A percentile compares a stretch with the other conserved stretches of the same genome.
Evolutionary conservation across 2,888 invertebrate genomes (phyloP).

Genomic region (Amorpha juglandis): DNA sequence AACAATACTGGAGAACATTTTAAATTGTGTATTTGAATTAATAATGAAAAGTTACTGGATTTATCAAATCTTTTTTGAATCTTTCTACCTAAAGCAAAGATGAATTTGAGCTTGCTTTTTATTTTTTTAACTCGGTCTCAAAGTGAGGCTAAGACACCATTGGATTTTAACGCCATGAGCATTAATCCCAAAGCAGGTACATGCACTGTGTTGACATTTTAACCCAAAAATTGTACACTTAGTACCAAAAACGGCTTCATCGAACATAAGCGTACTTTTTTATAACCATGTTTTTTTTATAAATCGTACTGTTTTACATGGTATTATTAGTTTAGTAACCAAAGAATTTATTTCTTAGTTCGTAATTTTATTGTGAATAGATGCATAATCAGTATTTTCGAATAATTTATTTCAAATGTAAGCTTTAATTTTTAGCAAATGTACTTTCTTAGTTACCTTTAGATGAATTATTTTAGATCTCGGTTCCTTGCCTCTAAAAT

Average conservation of each 20-base stretch:
- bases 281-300: slow-evolving; percentile 8
- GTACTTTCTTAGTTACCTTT: slow-evolving; percentile 41
- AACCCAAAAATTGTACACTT: neutral
- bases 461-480: slow-evolving; percentile 12
- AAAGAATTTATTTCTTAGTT: slow-evolving; percentile 27
- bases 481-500: neutral
- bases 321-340: slow-evolving; percentile 27
- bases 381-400: slow-evolving; percentile 43
- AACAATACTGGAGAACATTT: neutral
- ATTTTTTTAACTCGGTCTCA: no score
- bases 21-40: neutral
- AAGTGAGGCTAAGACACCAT: no score
- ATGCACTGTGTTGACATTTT: neutral
- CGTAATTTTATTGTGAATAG: slow-evolving; percentile 8
- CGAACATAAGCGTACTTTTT: neutral
- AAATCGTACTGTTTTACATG: slow-evolving; percentile 22
- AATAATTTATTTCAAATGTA: slow-evolving; percentile 39
- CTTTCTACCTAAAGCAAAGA: no score
- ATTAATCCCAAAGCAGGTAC: no score
- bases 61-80: no score
- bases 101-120: no score
- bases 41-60: neutral
- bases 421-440: slow-evolving; percentile 35
- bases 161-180: no score
- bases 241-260: slow-evolving; percentile 8